phyloP scores from a whole-genome alignment of 2,888 invertebrate genomes.

The Hypomecis punctinalis region DNA sequence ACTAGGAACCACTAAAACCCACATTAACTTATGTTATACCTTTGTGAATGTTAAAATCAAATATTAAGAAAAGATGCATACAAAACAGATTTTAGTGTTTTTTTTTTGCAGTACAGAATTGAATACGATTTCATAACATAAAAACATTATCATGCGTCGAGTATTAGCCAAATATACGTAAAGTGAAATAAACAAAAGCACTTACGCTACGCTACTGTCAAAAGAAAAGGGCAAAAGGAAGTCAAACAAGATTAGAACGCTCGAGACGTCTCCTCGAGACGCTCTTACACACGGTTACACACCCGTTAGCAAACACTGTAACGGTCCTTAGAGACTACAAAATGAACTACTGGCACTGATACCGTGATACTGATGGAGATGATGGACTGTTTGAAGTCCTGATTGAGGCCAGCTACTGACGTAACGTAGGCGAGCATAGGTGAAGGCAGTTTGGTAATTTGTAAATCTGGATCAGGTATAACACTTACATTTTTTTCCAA shows the following conservation, averaged over 20 bases:
- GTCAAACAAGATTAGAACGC: slow-evolving; percentile 46
- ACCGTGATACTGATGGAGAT: background rate
- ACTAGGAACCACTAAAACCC: background rate
- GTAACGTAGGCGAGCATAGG: background rate
- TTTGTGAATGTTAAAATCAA: background rate
- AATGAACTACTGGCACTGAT: slow-evolving; percentile 20
- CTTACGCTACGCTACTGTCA: slow-evolving; percentile 27
- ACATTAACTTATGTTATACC: background rate
- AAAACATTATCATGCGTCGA: background rate
- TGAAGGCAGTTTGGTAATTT: too few species aligned
- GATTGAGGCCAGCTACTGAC: slow-evolving; percentile 9
- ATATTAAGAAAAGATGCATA: background rate
- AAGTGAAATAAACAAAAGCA: slow-evolving; percentile 21
- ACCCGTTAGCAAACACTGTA: slow-evolving; percentile 55
- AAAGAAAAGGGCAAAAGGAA: slow-evolving; percentile 43
- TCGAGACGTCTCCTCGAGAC: slow-evolving; percentile 44
- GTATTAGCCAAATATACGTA: background rate
- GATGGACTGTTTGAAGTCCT: background rate
- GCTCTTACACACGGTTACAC: slow-evolving; percentile 48
- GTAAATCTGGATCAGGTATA: too few species aligned
- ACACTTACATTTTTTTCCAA: too few species aligned
- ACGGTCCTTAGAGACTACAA: slow-evolving; percentile 36
- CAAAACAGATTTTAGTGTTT: too few species aligned
- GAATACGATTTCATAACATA: background rate
- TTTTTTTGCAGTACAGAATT: background rate